These are phyloP conservation scores for Harmothoe impar DNA, from an alignment of 2,888 invertebrate genomes.

Conservation along the genomic window DNA sequence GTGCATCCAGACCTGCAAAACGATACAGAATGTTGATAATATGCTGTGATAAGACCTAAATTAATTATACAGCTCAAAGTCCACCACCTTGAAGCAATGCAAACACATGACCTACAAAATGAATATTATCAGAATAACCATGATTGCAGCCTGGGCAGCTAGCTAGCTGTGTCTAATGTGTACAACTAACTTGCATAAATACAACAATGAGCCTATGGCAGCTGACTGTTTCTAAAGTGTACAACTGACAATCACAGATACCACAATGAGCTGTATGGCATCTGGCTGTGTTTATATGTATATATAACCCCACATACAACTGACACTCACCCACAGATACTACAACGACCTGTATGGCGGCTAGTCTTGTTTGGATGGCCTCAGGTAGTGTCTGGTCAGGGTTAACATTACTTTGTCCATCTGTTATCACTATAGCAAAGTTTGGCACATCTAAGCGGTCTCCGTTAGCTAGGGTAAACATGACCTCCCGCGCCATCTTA, in stretches of 20 bases:
- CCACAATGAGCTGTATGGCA: no score
- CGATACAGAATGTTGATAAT: not conserved
- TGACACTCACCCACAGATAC: conserved; percentile 43
- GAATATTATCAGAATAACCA: no score
- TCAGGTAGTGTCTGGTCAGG: conserved; percentile 49
- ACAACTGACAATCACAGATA: no score
- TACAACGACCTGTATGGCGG: conserved; percentile 61
- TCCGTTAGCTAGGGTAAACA: conserved; percentile 29
- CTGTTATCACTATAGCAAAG: conserved; percentile 64
- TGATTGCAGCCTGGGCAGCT: no score
- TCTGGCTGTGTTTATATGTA: not conserved
- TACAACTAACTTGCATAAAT: no score
- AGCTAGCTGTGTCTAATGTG: no score
- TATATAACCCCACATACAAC: not conserved
- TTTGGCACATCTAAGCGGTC: conserved; percentile 56
- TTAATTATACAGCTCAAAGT: no score
- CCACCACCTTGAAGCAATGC: no score
- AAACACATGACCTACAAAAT: no score
- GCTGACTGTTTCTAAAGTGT: no score
- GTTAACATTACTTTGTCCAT: conserved; percentile 64
- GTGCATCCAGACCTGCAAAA: conserved; percentile 25
- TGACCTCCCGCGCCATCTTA: not conserved
- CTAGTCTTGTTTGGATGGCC: conserved; percentile 44
- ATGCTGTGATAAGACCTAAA: no score
- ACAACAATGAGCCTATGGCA: no score